Base-by-base conservation (phyloP, 2,113 vertebrate species). In the Vulpes vulpes region DNA sequence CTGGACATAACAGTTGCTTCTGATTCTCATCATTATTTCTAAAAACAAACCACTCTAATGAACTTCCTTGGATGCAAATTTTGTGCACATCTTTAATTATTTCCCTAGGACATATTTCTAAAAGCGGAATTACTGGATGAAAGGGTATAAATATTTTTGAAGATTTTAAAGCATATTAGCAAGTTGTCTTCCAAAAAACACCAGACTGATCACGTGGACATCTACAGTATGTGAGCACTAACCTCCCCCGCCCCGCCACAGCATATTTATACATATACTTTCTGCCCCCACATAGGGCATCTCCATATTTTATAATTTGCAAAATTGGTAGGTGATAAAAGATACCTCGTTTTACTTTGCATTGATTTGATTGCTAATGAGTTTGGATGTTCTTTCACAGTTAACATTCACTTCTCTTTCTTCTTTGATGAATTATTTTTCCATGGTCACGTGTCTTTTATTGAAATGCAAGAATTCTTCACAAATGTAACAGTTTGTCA, bases 21-120 rank as follows among this genome's bases (percentile, higher is more conserved):
- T 59, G 62, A 71, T 51, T 86, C 60, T 73, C 51, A 64, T 22
- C 25, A 30, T 57, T 80, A 12, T 88, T 74, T 94, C 35, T 87
- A 59, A 81, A 96, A 71, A 51, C 32, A 76, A 84, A 92, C 38
- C n/a, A 12, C 7, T 38, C 22, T 59, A 19, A 27, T n/a, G 51
- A 74, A 22, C n/a, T 69, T 67, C 51, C 17, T 49, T 22, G 6
- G 51, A 55, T 65, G 60, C 11, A 67, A n/a, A 82, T 89, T 79
- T 49, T 93, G 35, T 90, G 85, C 51, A 59, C 14, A 4, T 69
- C 15, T 96, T 69, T 71, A 55, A 23, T 65, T 65, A 89, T 67
- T 78, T 96, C 76, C 73, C 51, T 30, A 57, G 71, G 79, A 38
- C 30, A 25, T 60, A 80, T 88, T 94, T 96, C 96, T 97, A 69